Evolutionary conservation across 2,888 invertebrate species (phyloP).

Genomic region (Shargacucullia verbasci): DNA sequence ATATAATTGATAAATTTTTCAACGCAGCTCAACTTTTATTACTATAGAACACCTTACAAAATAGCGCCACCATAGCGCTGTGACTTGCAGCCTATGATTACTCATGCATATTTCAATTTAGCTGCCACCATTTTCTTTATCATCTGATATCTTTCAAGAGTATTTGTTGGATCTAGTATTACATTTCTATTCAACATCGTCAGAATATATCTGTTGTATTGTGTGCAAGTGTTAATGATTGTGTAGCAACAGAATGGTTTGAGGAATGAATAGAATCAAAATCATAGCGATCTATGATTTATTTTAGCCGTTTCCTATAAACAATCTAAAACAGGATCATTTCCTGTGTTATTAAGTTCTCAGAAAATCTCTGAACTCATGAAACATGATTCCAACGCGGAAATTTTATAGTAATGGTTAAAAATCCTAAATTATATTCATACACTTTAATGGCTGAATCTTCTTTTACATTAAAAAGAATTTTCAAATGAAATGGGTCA

Average conservation of each 20-base stretch:
- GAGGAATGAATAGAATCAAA: too few relatives aligned
- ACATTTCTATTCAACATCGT: too few relatives aligned
- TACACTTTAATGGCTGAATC: constrained; percentile 11
- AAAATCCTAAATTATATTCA: constrained; percentile 4
- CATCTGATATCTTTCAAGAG: background rate
- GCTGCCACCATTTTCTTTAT: constrained; percentile 2
- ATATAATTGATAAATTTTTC: too few relatives aligned
- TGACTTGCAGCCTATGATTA: constrained; percentile 22
- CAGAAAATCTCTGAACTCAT: constrained; percentile 2
- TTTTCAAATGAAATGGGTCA: constrained; percentile 39
- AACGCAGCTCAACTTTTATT: too few relatives aligned
- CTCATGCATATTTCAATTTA: constrained; percentile 38
- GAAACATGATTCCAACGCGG: constrained; percentile 21
- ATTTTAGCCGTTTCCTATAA: too few relatives aligned
- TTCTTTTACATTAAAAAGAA: constrained; percentile 16
- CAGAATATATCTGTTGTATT: too few relatives aligned
- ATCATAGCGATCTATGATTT: too few relatives aligned
- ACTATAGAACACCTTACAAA: too few relatives aligned
- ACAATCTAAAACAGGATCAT: constrained; percentile 1
- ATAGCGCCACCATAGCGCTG: background rate
- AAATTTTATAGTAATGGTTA: constrained; percentile 33
- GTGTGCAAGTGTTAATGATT: too few relatives aligned
- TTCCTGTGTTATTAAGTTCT: constrained; percentile 8
- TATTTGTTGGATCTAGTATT: too few relatives aligned
- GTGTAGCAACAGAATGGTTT: too few relatives aligned